Evolutionary conservation across 2,113 vertebrate species (phyloP), one percentile per base, ranked within the genome.

Genomic region (Thalassoma bifasciatum): DNA sequence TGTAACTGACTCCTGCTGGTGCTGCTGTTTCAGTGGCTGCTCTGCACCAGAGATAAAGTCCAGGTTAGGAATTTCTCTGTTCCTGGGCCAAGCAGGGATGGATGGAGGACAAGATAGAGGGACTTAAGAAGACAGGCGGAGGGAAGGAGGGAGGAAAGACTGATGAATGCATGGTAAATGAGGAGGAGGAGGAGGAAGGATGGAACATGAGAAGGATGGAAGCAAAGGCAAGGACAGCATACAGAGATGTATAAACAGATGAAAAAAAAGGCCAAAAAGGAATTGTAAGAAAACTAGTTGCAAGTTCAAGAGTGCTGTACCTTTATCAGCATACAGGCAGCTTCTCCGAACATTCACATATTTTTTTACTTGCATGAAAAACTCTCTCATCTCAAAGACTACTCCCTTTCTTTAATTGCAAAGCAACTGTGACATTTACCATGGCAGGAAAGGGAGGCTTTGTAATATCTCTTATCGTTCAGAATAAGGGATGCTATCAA

Each of bases 51-150:
- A 89, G 89, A 92, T 86, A 92, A 21, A 90, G 75, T 89, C 73
- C 81, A 80, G 79, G 63, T 82, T 66, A 86, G 87, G 91, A 91
- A 92, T 93, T 67, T 72, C 69, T 91, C 73, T 90, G 86, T 89
- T 92, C 87, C 62, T 23, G 49, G 51, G 89, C 90, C 88, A 89
- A 75, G 61, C 50, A 62, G 60, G 71, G 72, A 84, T 6, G 61
- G 75, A 75, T 71, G 38, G 40, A 75, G 42, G 57, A 75, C 77
- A 56, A 71, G 79, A 88, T 77, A 82, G 72, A 84, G 54, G 75
- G 42, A 76, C 49, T 30, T 30, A 66, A 72, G 49, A 50, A 36
- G 56, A 26, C 42, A 64, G 66, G 79, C 37, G 68, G 71, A n/a
- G 42, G 54, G 47, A 68, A 63, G 54, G 58, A 53, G 40, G 24